Conservation (phyloP, 2,797 vertebrate species). For the Alauda arvensis region DNA sequence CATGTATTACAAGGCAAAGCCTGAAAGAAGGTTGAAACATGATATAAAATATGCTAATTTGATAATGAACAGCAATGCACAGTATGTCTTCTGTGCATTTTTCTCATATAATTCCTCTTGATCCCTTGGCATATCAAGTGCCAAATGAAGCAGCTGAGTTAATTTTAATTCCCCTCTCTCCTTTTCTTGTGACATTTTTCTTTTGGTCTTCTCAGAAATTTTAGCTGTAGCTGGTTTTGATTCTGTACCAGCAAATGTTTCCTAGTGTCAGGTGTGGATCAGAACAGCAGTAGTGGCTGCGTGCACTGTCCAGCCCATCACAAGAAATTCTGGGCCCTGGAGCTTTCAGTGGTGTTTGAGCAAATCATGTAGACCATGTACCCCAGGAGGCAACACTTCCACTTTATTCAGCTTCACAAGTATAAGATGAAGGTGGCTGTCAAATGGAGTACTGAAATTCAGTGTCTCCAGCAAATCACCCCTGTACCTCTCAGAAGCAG, state of each 20-base stretch:
- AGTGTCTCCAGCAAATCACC: slow-evolving; percentile 14
- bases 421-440: slow-evolving; percentile 30
- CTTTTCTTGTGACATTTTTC: neutral
- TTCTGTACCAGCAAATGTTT: neutral
- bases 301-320: neutral
- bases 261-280: neutral
- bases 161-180: neutral
- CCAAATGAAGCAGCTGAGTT: slow-evolving; percentile 7
- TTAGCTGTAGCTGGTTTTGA: neutral
- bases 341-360: slow-evolving; percentile 29
- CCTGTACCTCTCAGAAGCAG: neutral
- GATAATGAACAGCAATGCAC: neutral
- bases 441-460: slow-evolving; percentile 20
- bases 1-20: neutral
- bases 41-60: slow-evolving; percentile 24
- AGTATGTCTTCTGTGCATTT: slow-evolving; percentile 9
- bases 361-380: slow-evolving; percentile 16
- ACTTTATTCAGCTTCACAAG: slow-evolving; percentile 35
- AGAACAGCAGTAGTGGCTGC: neutral
- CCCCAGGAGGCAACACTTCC: slow-evolving; percentile 35
- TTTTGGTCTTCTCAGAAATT: neutral
- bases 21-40: slow-evolving; percentile 19
- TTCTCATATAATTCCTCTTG: slow-evolving; percentile 22
- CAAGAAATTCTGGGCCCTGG: neutral
- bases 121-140: neutral